A percentile compares a stretch with the other conserved stretches of the same genome.
Evolutionary conservation across 1,140 invertebrate genomes (phyloP).

Genomic region (Littorina saxatilis): DNA sequence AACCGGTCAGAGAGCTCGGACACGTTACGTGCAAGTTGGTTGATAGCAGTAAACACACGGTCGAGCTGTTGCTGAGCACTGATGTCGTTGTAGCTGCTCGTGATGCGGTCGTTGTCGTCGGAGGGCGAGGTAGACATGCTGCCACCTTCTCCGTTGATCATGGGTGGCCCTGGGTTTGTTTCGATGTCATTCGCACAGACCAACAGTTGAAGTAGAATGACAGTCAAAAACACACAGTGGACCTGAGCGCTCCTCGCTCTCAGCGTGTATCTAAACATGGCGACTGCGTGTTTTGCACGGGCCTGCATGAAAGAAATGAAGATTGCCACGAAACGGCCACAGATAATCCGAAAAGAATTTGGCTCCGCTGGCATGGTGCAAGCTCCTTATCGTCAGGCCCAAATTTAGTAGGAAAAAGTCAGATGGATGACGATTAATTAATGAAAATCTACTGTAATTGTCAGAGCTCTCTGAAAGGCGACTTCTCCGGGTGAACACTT

Average conservation of each 20-base stretch:
- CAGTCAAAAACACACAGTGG: not conserved
- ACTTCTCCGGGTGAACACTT: too few relatives aligned
- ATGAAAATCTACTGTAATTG: not conserved
- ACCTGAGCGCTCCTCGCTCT: not conserved
- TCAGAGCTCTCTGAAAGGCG: too few relatives aligned
- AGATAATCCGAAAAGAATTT: too few relatives aligned
- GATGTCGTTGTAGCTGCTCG: not conserved
- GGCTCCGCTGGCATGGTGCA: too few relatives aligned
- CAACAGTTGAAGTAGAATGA: not conserved
- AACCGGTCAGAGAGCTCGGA: not conserved
- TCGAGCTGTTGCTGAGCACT: not conserved
- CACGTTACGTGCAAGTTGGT: not conserved
- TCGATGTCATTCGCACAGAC: not conserved
- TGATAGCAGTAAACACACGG: not conserved
- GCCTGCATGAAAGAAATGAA: too few relatives aligned
- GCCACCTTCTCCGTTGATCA: not conserved
- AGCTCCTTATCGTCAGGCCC: too few relatives aligned
- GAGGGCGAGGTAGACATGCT: not conserved
- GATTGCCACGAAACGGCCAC: too few relatives aligned
- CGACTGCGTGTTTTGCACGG: too few relatives aligned
- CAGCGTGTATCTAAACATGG: not conserved
- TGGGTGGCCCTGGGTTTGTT: not conserved
- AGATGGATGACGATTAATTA: not conserved
- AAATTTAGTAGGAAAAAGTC: not conserved
- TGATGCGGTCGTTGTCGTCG: not conserved